These are phyloP conservation scores for Heteromurus nitidus DNA, from an alignment of 2,888 invertebrate species.

Conservation along the genomic window DNA sequence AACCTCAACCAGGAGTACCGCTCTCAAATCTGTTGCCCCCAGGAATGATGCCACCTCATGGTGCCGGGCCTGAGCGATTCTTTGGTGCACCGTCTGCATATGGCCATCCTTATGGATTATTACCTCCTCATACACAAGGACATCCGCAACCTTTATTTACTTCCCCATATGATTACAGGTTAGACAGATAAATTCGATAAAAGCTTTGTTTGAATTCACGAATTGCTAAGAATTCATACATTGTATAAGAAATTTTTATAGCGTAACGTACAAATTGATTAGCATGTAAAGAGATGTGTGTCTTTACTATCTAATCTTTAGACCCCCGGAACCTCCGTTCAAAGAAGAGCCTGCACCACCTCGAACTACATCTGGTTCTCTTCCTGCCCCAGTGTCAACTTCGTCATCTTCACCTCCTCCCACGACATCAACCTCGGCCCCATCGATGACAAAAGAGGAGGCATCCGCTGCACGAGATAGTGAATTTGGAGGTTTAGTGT, in stretches of 20 bases:
- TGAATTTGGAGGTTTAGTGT: conserved; percentile 92
- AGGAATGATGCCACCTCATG: conserved; percentile 62
- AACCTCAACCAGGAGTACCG: conserved; percentile 56
- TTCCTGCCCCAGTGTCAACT: conserved; percentile 55
- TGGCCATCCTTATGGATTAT: conserved; percentile 68
- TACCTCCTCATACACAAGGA: conserved; percentile 69
- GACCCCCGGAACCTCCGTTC: conserved; percentile 67
- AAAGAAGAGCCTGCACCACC: conserved; percentile 66
- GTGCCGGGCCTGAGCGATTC: conserved; percentile 63
- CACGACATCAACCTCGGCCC: conserved; percentile 38
- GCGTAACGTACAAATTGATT: background rate
- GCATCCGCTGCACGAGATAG: conserved; percentile 78
- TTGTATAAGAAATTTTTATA: background rate
- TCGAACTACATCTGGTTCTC: conserved; percentile 49
- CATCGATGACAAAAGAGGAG: conserved; percentile 70
- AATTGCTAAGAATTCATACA: background rate
- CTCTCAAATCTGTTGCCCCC: conserved; percentile 61
- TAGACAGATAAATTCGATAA: background rate
- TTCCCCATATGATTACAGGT: conserved; percentile 71
- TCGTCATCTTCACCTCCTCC: conserved; percentile 55
- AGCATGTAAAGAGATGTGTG: conserved; percentile 5
- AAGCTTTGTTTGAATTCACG: background rate
- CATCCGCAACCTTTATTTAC: conserved; percentile 61
- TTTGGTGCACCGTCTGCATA: conserved; percentile 64
- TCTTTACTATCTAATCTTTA: too few relatives aligned